Evolutionary conservation across 2,113 vertebrate genomes (phyloP), one percentile per base, ranked within the genome.

Genomic region (Hepsetus odoe): DNA sequence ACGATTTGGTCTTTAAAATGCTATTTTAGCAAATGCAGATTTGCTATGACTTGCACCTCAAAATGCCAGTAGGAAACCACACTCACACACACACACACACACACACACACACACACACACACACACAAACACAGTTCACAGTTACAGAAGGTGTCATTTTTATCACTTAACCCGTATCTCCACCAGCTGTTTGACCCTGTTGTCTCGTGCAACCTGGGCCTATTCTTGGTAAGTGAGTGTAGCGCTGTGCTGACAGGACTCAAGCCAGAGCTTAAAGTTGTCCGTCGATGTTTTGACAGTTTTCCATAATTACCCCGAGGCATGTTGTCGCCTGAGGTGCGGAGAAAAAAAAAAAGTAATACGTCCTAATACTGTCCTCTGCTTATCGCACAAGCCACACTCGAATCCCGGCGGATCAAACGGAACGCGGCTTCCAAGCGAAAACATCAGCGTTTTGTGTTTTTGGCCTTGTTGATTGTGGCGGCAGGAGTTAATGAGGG

Each of bases 251-350:
- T 81, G 61, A 73, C 61, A 67, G 32, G 18, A 22, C 59, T 61
- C 35, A 61, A 46, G 2, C 11, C 40, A 35, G 58, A 75, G 73
- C 68, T 72, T 26, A 46, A 72, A 71, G 46, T 55, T 78, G 62
- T 64, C 55, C 3, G 26, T 44, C 33, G 64, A 13, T 16, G 14
- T 61, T 74, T 69, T 74, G 75, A 74, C 65, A 65, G 66, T 77
- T 64, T 26, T n/a, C 40, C 38, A 55, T 79, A 79, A 74, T 82
- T 65, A 56, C 71, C 65, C 58, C 53, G 22, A 55, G 72, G 72
- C 61, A 28, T 32, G 77, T 22, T 71, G 76, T 83, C 61, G 40
- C 81, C 58, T 71, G 65, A 71, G 72, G 72, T 79, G 53, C 16
- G 33, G 35, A 44, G 59, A n/a, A 40, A 42, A 79, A 64, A 59